phyloP scores from a whole-genome alignment of 2,888 invertebrate species.

The Acrocyrtus sp. region DNA sequence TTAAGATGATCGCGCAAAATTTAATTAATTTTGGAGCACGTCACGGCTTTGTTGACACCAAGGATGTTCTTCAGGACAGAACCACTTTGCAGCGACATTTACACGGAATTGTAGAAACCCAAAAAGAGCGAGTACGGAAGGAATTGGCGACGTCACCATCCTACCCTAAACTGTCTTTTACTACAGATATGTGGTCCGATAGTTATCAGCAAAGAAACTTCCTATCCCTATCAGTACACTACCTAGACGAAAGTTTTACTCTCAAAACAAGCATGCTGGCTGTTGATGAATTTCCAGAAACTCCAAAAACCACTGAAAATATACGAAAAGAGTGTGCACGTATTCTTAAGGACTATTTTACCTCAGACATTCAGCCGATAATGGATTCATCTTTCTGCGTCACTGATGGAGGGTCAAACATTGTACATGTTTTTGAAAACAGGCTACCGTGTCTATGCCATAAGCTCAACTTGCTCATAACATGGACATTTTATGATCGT shows the following conservation, averaged over 20 bases:
- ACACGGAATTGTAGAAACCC: neutral
- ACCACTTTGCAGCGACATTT: neutral
- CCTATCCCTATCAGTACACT: conserved; percentile 21
- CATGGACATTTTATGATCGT: conserved; percentile 11
- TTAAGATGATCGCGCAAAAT: neutral
- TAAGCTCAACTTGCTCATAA: neutral
- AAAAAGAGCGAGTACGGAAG: neutral
- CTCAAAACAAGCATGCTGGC: neutral
- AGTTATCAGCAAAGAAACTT: conserved; percentile 7
- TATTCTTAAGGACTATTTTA: conserved; percentile 10
- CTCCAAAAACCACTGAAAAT: conserved; percentile 19
- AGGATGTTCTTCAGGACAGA: neutral
- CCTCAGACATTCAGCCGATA: neutral
- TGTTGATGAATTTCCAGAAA: conserved; percentile 14
- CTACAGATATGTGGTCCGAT: conserved; percentile 34
- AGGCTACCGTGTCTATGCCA: conserved; percentile 20
- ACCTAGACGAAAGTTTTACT: neutral
- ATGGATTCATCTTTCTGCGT: conserved; percentile 5
- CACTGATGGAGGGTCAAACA: conserved; percentile 34
- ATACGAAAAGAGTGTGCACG: neutral
- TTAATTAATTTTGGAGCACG: conserved; percentile 10
- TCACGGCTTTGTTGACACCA: neutral
- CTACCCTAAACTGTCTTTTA: conserved; percentile 3
- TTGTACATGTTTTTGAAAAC: conserved; percentile 3
- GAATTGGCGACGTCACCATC: neutral